Evolutionary conservation across 1,140 invertebrate genomes (phyloP).

Genomic region (Drosophila navojoa): DNA sequence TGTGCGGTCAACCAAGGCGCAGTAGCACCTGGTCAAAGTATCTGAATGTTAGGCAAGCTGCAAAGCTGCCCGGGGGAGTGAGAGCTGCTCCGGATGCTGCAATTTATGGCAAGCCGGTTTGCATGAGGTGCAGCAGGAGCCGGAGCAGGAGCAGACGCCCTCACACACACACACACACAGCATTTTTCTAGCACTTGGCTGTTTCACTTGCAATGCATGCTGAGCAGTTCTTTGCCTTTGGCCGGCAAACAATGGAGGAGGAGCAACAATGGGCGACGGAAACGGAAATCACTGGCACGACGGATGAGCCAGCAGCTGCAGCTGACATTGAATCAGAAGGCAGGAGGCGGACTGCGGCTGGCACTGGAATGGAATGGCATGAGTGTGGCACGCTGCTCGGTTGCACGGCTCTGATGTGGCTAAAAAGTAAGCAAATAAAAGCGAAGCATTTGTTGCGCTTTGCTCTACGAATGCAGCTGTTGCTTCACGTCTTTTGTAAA

Average conservation of each 20-base stretch:
- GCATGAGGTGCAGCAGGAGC: neutral
- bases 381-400: neutral
- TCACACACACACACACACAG: too few species aligned
- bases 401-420: neutral
- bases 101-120: conserved; percentile 1
- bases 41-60: neutral
- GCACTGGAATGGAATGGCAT: neutral
- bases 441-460: conserved; percentile 67
- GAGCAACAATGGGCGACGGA: conserved; percentile 15
- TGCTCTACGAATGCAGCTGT: conserved; percentile 35
- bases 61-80: neutral
- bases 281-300: conserved; percentile 40
- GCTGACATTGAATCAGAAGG: conserved; percentile 29
- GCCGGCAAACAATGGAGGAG: conserved; percentile 8
- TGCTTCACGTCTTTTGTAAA: conserved; percentile 46
- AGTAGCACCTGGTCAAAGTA: neutral
- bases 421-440: conserved; percentile 24
- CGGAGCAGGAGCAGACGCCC: neutral
- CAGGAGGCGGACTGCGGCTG: too few species aligned
- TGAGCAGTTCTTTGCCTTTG: neutral
- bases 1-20: neutral
- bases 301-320: conserved; percentile 40
- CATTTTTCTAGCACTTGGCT: neutral
- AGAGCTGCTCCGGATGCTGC: neutral
- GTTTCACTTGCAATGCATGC: conserved; percentile 4